Evolutionary conservation across 2,888 invertebrate species (phyloP).

Genomic region (Rhagonycha fulva): DNA sequence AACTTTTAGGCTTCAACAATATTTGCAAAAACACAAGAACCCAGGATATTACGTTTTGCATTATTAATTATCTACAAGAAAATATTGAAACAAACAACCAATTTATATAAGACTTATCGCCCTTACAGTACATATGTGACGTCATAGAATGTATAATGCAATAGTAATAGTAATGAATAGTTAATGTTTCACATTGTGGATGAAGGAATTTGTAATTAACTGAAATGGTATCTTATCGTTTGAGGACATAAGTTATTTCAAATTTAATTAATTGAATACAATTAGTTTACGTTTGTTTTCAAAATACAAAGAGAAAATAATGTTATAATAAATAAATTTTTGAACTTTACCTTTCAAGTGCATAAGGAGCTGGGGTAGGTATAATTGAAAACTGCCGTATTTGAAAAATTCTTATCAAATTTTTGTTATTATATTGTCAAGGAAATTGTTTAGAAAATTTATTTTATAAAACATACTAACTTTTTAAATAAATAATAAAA

Average conservation of each 20-base stretch:
- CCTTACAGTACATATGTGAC: background rate
- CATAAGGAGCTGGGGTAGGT: background rate
- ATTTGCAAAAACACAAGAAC: background rate
- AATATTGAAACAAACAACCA: no score
- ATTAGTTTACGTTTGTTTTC: background rate
- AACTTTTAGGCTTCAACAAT: no score
- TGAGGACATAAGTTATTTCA: background rate
- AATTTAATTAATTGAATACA: background rate
- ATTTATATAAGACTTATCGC: background rate
- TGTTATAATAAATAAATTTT: background rate
- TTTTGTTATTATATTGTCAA: background rate
- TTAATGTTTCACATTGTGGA: background rate
- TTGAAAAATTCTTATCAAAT: background rate
- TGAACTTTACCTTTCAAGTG: background rate
- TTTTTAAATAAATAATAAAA: background rate
- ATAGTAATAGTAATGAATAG: background rate
- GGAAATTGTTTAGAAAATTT: background rate
- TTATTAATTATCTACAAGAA: background rate
- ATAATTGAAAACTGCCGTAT: background rate
- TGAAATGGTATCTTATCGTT: constrained; percentile 1
- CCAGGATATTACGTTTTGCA: background rate
- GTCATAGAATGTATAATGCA: background rate
- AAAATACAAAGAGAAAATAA: background rate
- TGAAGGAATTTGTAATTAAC: constrained; percentile 10
- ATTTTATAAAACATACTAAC: background rate